These are phyloP conservation scores for Nomada fabriciana DNA, from an alignment of 2,888 invertebrate species.

Conservation along the genomic window DNA sequence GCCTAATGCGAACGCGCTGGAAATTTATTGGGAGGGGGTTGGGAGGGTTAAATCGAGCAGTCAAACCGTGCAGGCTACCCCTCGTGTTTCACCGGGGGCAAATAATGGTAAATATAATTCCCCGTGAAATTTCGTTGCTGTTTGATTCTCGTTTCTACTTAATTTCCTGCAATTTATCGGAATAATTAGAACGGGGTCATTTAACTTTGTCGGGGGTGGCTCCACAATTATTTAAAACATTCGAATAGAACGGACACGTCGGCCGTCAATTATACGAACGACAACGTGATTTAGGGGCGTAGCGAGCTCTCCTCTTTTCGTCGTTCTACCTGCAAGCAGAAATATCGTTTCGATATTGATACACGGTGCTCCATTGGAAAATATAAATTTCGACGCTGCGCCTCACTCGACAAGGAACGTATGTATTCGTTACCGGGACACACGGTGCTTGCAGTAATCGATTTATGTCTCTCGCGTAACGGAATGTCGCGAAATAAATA, in stretches of 20 bases:
- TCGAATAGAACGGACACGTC: conserved; percentile 1
- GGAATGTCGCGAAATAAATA: too few relatives aligned
- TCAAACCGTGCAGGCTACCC: conserved; percentile 28
- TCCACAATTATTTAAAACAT: conserved; percentile 1
- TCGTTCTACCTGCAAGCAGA: background rate
- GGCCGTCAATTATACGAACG: conserved; percentile 30
- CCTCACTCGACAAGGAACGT: background rate
- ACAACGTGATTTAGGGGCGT: conserved; percentile 10
- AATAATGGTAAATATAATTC: conserved; percentile 53
- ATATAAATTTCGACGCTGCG: conserved; percentile 48
- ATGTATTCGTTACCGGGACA: background rate
- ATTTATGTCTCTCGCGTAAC: background rate
- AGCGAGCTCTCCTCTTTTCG: background rate
- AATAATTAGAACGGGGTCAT: conserved; percentile 19
- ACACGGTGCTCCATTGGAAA: conserved; percentile 25
- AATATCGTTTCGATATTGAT: conserved; percentile 36
- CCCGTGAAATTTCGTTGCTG: conserved; percentile 41
- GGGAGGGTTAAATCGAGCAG: conserved; percentile 54
- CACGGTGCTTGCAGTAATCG: background rate
- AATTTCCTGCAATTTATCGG: conserved; percentile 7
- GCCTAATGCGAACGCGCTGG: conserved; percentile 33
- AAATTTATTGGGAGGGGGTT: conserved; percentile 43
- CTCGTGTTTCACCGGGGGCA: conserved; percentile 13
- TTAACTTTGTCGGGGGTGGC: background rate
- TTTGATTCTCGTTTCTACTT: conserved; percentile 21